Evolutionary conservation across 2,888 invertebrate genomes (phyloP).

Genomic region (Subacronicta megacephala): DNA sequence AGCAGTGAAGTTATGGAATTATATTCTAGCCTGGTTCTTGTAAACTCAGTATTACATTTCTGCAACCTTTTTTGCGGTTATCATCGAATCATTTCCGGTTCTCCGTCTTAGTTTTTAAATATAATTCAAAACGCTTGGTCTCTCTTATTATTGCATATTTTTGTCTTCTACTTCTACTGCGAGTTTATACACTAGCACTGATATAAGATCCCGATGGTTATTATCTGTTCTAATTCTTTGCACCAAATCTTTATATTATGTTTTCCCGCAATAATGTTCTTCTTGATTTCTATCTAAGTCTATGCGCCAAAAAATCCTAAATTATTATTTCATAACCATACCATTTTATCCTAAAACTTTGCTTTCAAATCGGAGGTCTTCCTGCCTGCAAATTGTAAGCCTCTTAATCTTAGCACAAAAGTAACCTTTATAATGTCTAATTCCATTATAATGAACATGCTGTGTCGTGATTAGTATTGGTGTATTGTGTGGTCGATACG

Average conservation of each 20-base stretch:
- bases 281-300: no score
- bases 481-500: constrained; percentile 71
- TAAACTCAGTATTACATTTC: neutral
- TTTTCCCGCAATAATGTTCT: no score
- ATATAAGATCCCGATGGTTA: no score
- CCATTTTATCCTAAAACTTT: neutral
- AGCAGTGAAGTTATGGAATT: constrained; percentile 8
- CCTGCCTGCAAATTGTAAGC: constrained; percentile 1
- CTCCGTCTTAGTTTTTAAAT: neutral
- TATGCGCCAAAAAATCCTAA: neutral
- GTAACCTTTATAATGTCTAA: neutral
- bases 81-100: no score
- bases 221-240: no score
- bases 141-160: no score
- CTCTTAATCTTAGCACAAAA: constrained; percentile 1
- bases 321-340: constrained; percentile 7
- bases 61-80: neutral
- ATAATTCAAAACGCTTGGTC: no score
- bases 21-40: constrained; percentile 8
- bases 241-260: no score
- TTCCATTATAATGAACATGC: constrained; percentile 6
- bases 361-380: neutral
- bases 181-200: no score
- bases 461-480: constrained; percentile 58
- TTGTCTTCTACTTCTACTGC: no score